phyloP scores from a whole-genome alignment of 92 coral and sea anemone genomes.

The Epizoanthus scotinus region DNA sequence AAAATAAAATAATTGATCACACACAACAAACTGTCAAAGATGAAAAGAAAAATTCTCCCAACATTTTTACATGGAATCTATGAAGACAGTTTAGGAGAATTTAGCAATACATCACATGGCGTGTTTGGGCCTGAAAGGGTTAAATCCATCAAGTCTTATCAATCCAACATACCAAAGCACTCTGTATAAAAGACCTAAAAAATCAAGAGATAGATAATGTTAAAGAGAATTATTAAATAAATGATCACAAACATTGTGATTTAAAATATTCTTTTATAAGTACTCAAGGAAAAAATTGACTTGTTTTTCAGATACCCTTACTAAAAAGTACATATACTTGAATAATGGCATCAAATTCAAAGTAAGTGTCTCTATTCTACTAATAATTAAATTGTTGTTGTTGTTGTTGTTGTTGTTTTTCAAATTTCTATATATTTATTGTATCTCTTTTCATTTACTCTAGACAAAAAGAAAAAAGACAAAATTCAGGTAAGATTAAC shows the following conservation, averaged over 20 bases:
- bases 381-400: neutral
- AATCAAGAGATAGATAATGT: slow-evolving; percentile 12
- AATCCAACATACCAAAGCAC: slow-evolving; percentile 2
- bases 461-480: slow-evolving; percentile 11
- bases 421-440: slow-evolving; percentile 25
- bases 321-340: slow-evolving; percentile 15
- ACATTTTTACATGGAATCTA: too few relatives aligned
- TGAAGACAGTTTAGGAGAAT: too few relatives aligned
- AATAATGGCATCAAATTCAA: slow-evolving; percentile 9
- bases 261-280: slow-evolving; percentile 16
- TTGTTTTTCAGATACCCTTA: slow-evolving; percentile 4
- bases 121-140: too few relatives aligned
- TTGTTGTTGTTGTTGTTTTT: too few relatives aligned
- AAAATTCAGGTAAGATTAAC: slow-evolving; percentile 25
- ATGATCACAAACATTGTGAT: slow-evolving; percentile 18
- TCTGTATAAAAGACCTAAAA: slow-evolving; percentile 16
- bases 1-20: too few relatives aligned
- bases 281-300: slow-evolving; percentile 17
- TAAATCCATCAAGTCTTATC: slow-evolving; percentile 10
- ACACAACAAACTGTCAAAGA: too few relatives aligned
- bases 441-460: slow-evolving; percentile 14
- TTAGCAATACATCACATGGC: too few relatives aligned
- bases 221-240: slow-evolving; percentile 18
- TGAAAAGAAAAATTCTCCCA: too few relatives aligned
- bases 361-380: slow-evolving; percentile 2